Percentiles rank a stretch among this genome's conserved stretches.
Evolutionary conservation across 2,113 vertebrate genomes (phyloP).

Genomic region (Eudyptes chrysolophus): DNA sequence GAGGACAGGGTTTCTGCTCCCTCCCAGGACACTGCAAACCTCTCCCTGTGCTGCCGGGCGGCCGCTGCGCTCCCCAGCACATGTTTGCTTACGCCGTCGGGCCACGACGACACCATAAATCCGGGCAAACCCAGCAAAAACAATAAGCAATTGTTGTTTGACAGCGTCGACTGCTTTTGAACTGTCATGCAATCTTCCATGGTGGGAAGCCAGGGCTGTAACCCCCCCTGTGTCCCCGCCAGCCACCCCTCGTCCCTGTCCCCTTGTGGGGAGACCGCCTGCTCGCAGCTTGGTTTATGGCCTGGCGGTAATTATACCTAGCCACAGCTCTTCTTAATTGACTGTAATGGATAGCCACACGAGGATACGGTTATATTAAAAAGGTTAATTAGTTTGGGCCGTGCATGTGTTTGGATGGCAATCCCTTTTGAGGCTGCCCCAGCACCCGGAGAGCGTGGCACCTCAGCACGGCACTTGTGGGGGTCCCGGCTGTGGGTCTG

Average conservation of each 20-base stretch:
- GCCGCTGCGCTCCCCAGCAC: background rate
- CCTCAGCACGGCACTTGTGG: background rate
- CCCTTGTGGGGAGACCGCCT: background rate
- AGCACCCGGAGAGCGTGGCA: background rate
- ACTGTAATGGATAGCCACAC: background rate
- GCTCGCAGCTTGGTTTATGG: background rate
- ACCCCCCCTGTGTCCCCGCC: background rate
- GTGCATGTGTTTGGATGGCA: rapidly evolving
- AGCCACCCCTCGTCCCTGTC: background rate
- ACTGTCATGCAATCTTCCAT: background rate
- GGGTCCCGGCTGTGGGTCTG: rapidly evolving
- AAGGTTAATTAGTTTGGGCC: background rate
- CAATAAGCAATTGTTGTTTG: background rate
- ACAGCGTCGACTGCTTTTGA: background rate
- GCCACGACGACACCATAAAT: background rate
- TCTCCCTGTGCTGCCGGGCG: background rate
- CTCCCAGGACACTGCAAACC: background rate
- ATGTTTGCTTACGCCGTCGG: background rate
- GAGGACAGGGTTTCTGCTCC: background rate
- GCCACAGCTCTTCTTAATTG: background rate
- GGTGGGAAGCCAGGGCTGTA: background rate
- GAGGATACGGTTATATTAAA: background rate
- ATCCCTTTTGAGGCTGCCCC: background rate
- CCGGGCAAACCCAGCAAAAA: background rate
- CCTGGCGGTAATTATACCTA: background rate